phyloP scores from a whole-genome alignment of 2,888 invertebrate genomes.

The Entomobrya multifasciata region DNA sequence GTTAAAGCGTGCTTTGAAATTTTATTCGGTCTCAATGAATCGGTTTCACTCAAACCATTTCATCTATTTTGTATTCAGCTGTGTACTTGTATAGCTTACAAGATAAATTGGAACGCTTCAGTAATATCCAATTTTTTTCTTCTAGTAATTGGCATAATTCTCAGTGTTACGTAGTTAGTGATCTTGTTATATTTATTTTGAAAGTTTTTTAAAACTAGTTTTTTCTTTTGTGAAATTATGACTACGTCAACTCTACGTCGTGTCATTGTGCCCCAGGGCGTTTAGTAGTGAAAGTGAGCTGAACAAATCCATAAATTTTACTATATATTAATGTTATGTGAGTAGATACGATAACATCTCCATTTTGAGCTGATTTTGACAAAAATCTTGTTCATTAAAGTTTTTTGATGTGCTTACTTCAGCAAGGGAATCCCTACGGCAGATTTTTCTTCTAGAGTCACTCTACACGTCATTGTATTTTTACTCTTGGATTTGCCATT shows the following conservation, averaged over 20 bases:
- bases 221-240: neutral
- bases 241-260: neutral
- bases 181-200: neutral
- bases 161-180: too few relatives aligned
- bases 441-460: neutral
- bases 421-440: constrained; percentile 7
- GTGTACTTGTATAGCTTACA: too few relatives aligned
- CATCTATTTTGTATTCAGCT: neutral
- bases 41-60: neutral
- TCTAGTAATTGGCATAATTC: too few relatives aligned
- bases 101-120: too few relatives aligned
- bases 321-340: neutral
- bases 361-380: constrained; percentile 21
- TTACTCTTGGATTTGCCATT: constrained; percentile 22
- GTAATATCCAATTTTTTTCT: too few relatives aligned
- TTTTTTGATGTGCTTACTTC: constrained; percentile 30
- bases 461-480: neutral
- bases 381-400: constrained; percentile 38
- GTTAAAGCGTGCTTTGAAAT: too few relatives aligned
- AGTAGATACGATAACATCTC: neutral
- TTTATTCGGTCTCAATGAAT: too few relatives aligned
- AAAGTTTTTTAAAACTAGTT: neutral
- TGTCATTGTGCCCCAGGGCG: neutral
- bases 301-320: neutral
- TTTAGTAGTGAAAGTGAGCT: too few relatives aligned